phyloP scores from a whole-genome alignment of 2,113 vertebrate genomes.

The Pelvicachromis taeniatus region DNA sequence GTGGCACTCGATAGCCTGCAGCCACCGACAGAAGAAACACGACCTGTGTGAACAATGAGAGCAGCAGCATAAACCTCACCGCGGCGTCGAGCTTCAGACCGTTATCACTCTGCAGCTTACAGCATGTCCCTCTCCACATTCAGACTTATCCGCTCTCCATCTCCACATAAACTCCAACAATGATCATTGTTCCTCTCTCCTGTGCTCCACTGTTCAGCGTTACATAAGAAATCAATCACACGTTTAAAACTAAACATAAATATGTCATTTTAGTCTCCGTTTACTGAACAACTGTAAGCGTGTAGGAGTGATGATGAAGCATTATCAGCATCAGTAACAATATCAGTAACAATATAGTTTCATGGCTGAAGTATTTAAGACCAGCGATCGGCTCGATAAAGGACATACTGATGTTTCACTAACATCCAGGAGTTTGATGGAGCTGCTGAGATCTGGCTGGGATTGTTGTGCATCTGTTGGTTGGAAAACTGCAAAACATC shows the following conservation, averaged over 20 bases:
- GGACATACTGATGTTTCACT: neutral
- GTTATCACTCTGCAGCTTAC: neutral
- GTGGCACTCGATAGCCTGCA: neutral
- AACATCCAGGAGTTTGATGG: neutral
- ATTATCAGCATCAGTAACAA: neutral
- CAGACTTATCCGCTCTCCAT: no score
- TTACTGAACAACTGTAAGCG: neutral
- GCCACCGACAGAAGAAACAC: neutral
- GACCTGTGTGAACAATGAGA: neutral
- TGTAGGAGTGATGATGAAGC: rapidly evolving
- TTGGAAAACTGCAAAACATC: neutral
- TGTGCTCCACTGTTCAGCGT: neutral
- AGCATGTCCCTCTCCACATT: neutral
- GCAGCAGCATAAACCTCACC: neutral
- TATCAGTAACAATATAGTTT: neutral
- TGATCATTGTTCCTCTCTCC: neutral
- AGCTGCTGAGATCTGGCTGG: neutral
- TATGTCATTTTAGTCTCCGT: rapidly evolving
- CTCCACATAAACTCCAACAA: neutral
- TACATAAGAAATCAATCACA: neutral
- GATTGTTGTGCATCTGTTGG: neutral
- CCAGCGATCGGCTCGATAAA: rapidly evolving
- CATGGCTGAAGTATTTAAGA: neutral
- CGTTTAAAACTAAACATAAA: neutral
- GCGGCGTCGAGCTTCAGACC: neutral